Conservation (phyloP, 2,113 vertebrate species). For the Gavia stellata region DNA sequence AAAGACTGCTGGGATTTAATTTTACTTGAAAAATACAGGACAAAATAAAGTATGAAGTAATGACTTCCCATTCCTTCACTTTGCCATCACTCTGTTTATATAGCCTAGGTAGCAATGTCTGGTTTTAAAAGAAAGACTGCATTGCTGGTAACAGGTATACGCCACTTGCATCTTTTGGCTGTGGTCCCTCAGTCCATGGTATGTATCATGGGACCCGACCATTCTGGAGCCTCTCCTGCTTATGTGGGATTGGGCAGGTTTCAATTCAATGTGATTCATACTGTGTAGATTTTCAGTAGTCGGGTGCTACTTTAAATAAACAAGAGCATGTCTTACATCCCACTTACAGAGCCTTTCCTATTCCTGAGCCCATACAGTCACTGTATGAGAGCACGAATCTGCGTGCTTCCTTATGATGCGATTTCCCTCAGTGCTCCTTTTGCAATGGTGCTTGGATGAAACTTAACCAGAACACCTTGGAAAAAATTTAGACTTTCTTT, state of each 20-base stretch:
- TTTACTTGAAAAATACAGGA: background rate
- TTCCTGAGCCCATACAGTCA: background rate
- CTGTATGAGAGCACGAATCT: background rate
- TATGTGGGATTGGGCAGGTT: accelerated
- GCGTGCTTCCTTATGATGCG: background rate
- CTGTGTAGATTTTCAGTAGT: background rate
- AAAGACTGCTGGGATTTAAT: background rate
- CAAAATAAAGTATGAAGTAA: background rate
- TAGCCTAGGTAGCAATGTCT: accelerated
- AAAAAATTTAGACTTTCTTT: background rate
- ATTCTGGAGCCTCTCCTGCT: background rate
- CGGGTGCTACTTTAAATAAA: background rate
- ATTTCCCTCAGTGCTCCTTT: background rate
- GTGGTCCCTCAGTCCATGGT: background rate
- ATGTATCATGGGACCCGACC: too few relatives aligned
- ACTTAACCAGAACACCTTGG: background rate
- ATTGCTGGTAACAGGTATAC: background rate
- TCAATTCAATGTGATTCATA: background rate
- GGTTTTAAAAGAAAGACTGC: background rate
- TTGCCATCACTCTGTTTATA: background rate
- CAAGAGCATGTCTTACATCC: background rate
- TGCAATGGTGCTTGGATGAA: background rate
- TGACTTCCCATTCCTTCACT: background rate
- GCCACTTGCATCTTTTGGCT: background rate
- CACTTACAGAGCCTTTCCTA: background rate